Evolutionary conservation across 2,797 vertebrate genomes (phyloP), one percentile per base, ranked within the genome.

Genomic region (Aselliscus stoliczkanus): DNA sequence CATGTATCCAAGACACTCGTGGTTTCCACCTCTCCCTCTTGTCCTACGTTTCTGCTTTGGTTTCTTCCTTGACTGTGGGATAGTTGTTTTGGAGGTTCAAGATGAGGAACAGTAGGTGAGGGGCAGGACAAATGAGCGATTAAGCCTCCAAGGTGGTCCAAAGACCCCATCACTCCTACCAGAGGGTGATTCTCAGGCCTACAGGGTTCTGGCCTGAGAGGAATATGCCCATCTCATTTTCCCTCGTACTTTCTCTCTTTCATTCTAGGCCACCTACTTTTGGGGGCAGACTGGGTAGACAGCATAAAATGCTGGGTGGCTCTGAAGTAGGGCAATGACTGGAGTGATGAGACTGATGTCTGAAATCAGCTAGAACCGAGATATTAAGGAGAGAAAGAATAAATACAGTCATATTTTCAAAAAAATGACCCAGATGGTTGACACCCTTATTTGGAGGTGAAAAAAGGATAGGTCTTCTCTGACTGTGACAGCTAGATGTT

Each of bases 341-440:
- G 37, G 75, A 76, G 83, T 18, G 69, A 76, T n/a, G 72, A 80
- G 64, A 62, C 4, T 54, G 50, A 81, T 56, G 84, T 60, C 84
- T 96, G 73, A 77, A 75, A 27, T 73, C 70, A 62, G 56, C 34
- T 75, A 47, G n/a, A 73, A n/a, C 14, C 29, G n/a, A 83, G 52
- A 37, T 84, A 58, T 56, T 65, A 72, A 73, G 73, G 80, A 95
- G 69, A 65, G 20, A 89, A 72, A 70, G 65, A 69, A 92, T 75
- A 93, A 80, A 96, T 73, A 88, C 65, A 89, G 39, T 10, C 31
- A 7, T 39, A 11, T 54, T 82, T 93, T 27, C 1, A 58, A 75
- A 94, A 94, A 96, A 92, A 12, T 70, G 79, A 89, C 93, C 79
- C 83, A 94, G 89, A 93, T 89, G 80, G 54, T 79, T 81, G 54